These are phyloP conservation scores for Mactromeris polynyma DNA, from an alignment of 2,888 invertebrate genomes.

Conservation along the genomic window DNA sequence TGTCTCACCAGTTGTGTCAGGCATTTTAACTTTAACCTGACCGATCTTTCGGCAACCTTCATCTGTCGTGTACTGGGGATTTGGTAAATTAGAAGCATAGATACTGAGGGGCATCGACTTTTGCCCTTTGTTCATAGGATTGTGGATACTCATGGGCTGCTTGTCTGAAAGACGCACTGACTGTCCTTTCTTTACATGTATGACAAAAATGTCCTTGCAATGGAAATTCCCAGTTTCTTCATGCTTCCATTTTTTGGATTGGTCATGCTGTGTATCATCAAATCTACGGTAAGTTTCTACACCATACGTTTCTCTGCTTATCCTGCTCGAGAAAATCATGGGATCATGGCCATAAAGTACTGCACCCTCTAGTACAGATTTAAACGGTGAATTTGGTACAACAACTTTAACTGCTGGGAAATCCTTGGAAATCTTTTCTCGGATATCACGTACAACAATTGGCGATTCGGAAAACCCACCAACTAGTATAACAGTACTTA, in stretches of 20 bases:
- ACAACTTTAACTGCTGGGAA: slow-evolving; percentile 37
- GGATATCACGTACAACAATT: slow-evolving; percentile 48
- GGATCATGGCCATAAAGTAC: slow-evolving; percentile 62
- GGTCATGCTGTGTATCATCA: slow-evolving; percentile 34
- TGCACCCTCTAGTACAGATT: slow-evolving; percentile 57
- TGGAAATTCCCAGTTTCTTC: slow-evolving; percentile 19
- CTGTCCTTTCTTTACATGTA: slow-evolving; percentile 50
- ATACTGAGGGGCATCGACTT: slow-evolving; percentile 18
- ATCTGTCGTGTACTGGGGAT: slow-evolving; percentile 62
- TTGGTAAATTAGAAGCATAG: slow-evolving; percentile 24
- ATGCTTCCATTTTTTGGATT: slow-evolving; percentile 30
- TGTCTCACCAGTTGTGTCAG: slow-evolving; percentile 52
- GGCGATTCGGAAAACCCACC: slow-evolving; percentile 63
- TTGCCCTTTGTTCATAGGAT: slow-evolving; percentile 45
- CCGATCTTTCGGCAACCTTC: slow-evolving; percentile 55
- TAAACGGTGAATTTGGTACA: slow-evolving; percentile 56
- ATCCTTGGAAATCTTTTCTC: slow-evolving; percentile 28
- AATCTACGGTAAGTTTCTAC: slow-evolving; percentile 15
- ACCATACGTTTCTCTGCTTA: slow-evolving; percentile 56
- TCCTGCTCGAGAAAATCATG: slow-evolving; percentile 50
- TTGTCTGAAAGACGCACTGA: slow-evolving; percentile 20
- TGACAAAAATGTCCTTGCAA: slow-evolving; percentile 47
- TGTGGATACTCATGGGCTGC: slow-evolving; percentile 22
- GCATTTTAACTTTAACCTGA: slow-evolving; percentile 59
- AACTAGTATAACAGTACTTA: slow-evolving; percentile 48